Conservation (phyloP, 2,888 invertebrate genomes). For the Sylvicola cinctus region DNA sequence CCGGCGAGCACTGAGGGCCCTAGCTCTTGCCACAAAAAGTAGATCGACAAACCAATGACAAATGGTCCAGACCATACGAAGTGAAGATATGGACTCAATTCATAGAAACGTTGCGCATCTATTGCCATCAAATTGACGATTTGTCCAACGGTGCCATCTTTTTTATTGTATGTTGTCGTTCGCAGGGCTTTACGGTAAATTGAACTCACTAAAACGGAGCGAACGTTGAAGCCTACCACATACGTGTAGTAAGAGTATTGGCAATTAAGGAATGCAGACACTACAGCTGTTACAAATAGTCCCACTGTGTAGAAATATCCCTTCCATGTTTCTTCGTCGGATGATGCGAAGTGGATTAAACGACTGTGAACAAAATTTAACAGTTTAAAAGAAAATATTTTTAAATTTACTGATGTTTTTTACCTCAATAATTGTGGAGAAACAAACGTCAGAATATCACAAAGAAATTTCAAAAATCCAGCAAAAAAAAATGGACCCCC, state of each 20-base stretch:
- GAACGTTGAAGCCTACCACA: slow-evolving; percentile 30
- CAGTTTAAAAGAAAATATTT: too few relatives aligned
- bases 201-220: slow-evolving; percentile 26
- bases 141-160: slow-evolving; percentile 15
- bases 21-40: slow-evolving; percentile 11
- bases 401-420: neutral
- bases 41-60: slow-evolving; percentile 23
- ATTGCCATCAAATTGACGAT: slow-evolving; percentile 18
- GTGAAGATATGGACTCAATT: slow-evolving; percentile 12
- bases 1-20: slow-evolving; percentile 29
- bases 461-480: neutral
- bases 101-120: slow-evolving; percentile 14
- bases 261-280: slow-evolving; percentile 28
- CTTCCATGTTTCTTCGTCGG: slow-evolving; percentile 23
- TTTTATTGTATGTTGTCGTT: slow-evolving; percentile 11
- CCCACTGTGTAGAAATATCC: slow-evolving; percentile 28
- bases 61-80: slow-evolving; percentile 18
- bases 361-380: neutral
- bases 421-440: slow-evolving; percentile 9
- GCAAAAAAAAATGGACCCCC: neutral
- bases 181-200: slow-evolving; percentile 25
- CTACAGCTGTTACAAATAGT: slow-evolving; percentile 25
- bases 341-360: neutral
- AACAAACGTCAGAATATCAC: neutral
- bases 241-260: slow-evolving; percentile 30